Conservation (phyloP, 37 sponge, comb jelly and placozoan genomes). For the Hormiphora californensis region DNA sequence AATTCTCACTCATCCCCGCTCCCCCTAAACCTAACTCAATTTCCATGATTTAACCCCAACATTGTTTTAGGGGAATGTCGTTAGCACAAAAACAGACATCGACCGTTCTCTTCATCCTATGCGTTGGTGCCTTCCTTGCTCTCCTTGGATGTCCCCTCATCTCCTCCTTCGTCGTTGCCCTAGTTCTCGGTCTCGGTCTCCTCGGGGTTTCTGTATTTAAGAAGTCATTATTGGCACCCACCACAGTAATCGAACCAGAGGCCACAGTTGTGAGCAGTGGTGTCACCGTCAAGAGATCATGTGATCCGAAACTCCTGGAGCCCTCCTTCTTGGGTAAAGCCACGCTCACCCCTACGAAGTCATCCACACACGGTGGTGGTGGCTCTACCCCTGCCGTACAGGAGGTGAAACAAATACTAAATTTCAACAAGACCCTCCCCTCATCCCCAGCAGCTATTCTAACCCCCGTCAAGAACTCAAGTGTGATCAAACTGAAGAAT, state of each 20-base stretch:
- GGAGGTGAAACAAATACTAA: slow-evolving; percentile 2
- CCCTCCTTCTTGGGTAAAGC: slow-evolving; percentile 22
- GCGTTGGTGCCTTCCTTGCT: background rate
- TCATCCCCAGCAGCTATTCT: background rate
- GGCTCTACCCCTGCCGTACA: slow-evolving; percentile 5
- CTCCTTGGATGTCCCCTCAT: slow-evolving; percentile 13
- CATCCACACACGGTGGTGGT: background rate
- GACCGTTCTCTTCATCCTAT: background rate
- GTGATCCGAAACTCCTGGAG: background rate
- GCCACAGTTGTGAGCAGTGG: background rate
- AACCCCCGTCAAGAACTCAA: background rate
- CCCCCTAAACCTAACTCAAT: too few relatives aligned
- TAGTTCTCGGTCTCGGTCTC: background rate
- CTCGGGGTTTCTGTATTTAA: background rate
- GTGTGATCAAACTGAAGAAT: slow-evolving; percentile 4
- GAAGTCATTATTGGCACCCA: background rate
- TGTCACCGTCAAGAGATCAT: background rate
- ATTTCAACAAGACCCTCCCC: background rate
- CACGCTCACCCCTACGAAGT: background rate
- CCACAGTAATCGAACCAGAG: background rate
- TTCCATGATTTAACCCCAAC: too few relatives aligned
- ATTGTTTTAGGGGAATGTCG: too few relatives aligned
- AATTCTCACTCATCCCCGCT: too few relatives aligned
- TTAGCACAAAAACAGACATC: slow-evolving; percentile 8
- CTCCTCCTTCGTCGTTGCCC: background rate